These are phyloP conservation scores for Dendrophyllia cribrosa DNA, from an alignment of 64 coral and sea anemone genomes.

Conservation along the genomic window DNA sequence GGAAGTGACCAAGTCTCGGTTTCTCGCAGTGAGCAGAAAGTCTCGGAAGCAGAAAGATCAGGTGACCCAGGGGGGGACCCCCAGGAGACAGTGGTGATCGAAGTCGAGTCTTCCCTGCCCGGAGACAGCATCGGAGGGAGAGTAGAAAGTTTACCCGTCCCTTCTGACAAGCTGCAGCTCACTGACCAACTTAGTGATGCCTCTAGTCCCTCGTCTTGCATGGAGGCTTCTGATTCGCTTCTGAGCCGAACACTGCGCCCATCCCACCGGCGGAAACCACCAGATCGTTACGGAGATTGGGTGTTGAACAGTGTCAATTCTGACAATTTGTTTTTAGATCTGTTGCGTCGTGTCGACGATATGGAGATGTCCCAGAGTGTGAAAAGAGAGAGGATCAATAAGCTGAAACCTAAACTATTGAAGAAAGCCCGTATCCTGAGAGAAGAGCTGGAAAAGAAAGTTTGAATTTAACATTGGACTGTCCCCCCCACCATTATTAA, in stretches of 20 bases:
- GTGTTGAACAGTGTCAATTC: background rate
- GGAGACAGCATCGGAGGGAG: background rate
- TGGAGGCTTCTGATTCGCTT: background rate
- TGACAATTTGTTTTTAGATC: background rate
- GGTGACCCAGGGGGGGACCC: background rate
- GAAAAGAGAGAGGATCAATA: background rate
- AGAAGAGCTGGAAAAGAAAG: background rate
- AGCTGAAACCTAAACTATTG: no score
- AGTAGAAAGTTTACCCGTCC: background rate
- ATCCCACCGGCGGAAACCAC: background rate
- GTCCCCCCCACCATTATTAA: no score
- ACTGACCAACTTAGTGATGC: background rate
- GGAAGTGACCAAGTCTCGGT: background rate
- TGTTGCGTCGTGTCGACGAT: background rate
- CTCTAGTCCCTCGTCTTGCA: background rate
- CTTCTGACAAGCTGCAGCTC: background rate
- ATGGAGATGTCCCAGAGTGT: background rate
- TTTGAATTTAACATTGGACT: background rate
- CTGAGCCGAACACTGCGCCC: no score
- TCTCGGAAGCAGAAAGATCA: no score
- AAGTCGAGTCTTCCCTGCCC: background rate
- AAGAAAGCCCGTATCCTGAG: no score
- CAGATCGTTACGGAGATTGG: background rate
- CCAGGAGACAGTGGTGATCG: background rate
- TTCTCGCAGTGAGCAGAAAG: no score